A percentile compares a stretch with the other conserved stretches of the same genome.
Evolutionary conservation across 53 echinoderm and acorn worm genomes (phyloP).

Genomic region (Arbacia lixula): DNA sequence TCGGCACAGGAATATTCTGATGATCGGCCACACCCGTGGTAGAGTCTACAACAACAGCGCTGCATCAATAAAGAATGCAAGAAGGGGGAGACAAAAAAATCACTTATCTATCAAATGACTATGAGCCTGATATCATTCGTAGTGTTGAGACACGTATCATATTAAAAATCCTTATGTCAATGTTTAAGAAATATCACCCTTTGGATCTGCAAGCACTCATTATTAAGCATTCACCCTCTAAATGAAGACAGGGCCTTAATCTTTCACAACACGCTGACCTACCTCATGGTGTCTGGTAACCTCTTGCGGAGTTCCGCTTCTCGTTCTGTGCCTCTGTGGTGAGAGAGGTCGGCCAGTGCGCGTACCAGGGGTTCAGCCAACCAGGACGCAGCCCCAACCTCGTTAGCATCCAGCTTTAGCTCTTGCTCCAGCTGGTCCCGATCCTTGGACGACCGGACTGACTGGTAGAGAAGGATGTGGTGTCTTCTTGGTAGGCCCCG

Average conservation of each 20-base stretch:
- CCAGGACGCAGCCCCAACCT: constrained; percentile 80
- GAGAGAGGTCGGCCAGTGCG: constrained; percentile 31
- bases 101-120: too few relatives aligned
- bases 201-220: too few relatives aligned
- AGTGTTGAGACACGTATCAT: too few relatives aligned
- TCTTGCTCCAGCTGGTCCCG: constrained; percentile 59
- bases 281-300: constrained; percentile 56
- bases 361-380: constrained; percentile 58
- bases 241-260: too few relatives aligned
- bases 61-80: too few relatives aligned
- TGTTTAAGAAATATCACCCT: too few relatives aligned
- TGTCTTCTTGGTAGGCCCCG: constrained; percentile 72
- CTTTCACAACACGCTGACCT: too few relatives aligned
- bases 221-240: too few relatives aligned
- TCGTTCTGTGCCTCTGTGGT: background rate
- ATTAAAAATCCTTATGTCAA: too few relatives aligned
- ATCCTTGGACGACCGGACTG: constrained; percentile 47
- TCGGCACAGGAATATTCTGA: too few relatives aligned
- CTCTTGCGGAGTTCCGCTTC: background rate
- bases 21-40: constrained; percentile 32
- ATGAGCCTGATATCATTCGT: too few relatives aligned
- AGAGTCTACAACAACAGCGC: constrained; percentile 58
- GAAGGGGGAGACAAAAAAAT: too few relatives aligned
- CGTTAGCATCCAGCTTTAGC: constrained; percentile 55
- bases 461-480: constrained; percentile 77